Conservation (phyloP, 2,113 vertebrate genomes). For the Albula goreensis region DNA sequence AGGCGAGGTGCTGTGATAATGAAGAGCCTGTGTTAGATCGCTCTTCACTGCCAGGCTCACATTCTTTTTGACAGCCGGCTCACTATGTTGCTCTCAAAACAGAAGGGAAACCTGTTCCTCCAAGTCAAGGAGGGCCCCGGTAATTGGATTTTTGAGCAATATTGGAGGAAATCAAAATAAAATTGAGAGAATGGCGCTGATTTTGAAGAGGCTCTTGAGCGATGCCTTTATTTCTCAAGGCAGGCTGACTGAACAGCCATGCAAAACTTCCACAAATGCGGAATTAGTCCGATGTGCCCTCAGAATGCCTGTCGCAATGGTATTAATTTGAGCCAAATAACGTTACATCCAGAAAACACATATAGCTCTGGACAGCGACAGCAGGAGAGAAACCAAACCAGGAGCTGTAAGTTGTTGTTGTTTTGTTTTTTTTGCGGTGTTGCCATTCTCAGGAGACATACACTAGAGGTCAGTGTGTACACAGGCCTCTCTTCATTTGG, state of each 20-base stretch:
- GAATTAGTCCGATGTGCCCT: background rate
- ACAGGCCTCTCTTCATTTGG: background rate
- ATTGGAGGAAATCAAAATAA: slow-evolving; percentile 4
- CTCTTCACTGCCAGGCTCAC: background rate
- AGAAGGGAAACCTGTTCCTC: background rate
- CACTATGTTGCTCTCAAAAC: background rate
- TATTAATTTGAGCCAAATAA: background rate
- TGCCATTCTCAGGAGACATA: background rate
- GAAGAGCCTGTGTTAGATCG: background rate
- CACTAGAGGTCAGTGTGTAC: slow-evolving; percentile 21
- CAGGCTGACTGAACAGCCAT: background rate
- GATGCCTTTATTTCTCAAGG: background rate
- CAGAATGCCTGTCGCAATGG: too few species aligned
- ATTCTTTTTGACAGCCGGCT: background rate
- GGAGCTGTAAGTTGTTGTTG: background rate
- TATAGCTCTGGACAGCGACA: background rate
- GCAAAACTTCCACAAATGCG: too few species aligned
- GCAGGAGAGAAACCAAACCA: background rate
- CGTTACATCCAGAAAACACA: background rate
- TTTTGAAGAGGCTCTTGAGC: background rate
- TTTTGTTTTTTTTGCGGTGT: background rate
- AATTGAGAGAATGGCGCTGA: background rate
- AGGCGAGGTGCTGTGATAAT: background rate
- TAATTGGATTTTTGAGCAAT: background rate
- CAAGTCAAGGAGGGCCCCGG: background rate